Percentiles rank a stretch among this genome's conserved stretches.
Conservation (phyloP, 2,113 vertebrate genomes). For the Tetrao urogallus region DNA sequence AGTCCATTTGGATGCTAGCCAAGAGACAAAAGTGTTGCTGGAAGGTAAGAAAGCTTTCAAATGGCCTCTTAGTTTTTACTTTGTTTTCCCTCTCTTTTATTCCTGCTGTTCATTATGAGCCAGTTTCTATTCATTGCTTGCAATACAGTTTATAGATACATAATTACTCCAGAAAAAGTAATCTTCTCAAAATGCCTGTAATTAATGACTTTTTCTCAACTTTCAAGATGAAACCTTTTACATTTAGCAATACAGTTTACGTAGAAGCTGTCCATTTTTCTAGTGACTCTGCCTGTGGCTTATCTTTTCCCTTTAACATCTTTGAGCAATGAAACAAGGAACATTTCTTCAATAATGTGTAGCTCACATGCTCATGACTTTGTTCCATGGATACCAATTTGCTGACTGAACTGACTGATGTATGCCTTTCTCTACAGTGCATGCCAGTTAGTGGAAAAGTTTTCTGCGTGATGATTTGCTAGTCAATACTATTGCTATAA, state of each 20-base stretch:
- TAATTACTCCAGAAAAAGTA: slow-evolving; percentile 27
- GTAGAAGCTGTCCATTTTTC: neutral
- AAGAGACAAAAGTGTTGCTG: neutral
- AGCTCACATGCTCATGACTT: neutral
- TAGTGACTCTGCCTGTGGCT: neutral
- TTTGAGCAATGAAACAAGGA: neutral
- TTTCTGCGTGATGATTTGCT: neutral
- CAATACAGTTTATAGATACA: slow-evolving; percentile 23
- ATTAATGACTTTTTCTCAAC: slow-evolving; percentile 8
- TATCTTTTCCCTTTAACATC: neutral
- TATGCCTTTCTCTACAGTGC: neutral
- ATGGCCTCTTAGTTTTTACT: neutral
- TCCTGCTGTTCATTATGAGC: slow-evolving; percentile 28
- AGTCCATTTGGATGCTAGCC: neutral
- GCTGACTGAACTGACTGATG: neutral
- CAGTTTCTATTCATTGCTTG: slow-evolving; percentile 42
- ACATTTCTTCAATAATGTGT: neutral
- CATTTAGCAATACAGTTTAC: slow-evolving; percentile 14
- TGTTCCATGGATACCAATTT: neutral
- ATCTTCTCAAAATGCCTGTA: neutral
- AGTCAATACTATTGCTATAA: neutral
- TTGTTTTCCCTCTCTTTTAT: slow-evolving; percentile 34
- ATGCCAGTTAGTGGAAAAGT: neutral
- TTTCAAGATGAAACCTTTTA: neutral
- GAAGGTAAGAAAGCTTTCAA: slow-evolving; percentile 14